Evolutionary conservation across 2,888 invertebrate genomes (phyloP), one percentile per base, ranked within the genome.

Genomic region (Strigamia maritima): DNA sequence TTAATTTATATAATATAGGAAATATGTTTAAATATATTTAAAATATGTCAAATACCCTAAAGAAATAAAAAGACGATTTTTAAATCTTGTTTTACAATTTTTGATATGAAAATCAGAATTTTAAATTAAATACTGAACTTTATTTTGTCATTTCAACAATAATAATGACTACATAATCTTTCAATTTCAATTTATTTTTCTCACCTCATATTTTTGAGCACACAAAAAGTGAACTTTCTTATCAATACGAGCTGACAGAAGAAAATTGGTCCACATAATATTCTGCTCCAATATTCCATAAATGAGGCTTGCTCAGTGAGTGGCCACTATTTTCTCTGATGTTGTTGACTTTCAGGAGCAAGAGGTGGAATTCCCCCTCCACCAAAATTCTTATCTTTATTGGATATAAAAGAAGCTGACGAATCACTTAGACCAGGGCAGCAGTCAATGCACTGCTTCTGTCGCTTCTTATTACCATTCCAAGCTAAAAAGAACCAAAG

Each of bases 361-460:
- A 49, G 14, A 70, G 70, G 70, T 70, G 70, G 28, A 70, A 70
- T 70, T 70, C 70, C 19, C 70, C 7, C n/a, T 28, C 70, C 14
- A 70, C 26, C 7, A 70, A 70, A 70, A 70, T 26, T 70, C 70
- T 70, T 70, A 70, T 70, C 70, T 70, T 70, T 70, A 70, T 70
- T 70, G 70, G 70, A 28, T 70, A 70, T 70, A 70, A 70, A 70
- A 70, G 70, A 70, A 70, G 70, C 70, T 70, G 70, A 70, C 70
- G 70, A 70, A 70, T 70, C 70, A 70, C 70, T 70, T 70, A 70
- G 70, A 70, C 26, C 28, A 26, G 26, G 28, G 70, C 24, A 70
- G 14, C 70, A 70, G 70, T 70, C 28, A 28, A 28, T 70, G 70
- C 28, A 70, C 12, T 10, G 70, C 70, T n/a, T 28, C 26, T 70